Conservation (phyloP, 2,888 invertebrate genomes). For the Cecidostiba fungosa region DNA sequence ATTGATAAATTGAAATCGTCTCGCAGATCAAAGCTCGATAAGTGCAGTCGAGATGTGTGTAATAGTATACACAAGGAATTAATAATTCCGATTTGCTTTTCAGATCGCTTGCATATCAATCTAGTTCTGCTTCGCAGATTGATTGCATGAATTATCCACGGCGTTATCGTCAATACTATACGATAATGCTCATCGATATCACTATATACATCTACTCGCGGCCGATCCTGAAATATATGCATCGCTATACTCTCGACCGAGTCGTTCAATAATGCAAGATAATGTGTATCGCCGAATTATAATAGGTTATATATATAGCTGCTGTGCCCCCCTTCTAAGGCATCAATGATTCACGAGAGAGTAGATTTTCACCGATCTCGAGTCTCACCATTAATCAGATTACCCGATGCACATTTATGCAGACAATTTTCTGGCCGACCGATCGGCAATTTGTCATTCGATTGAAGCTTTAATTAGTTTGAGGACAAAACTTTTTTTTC, state of each 20-base stretch:
- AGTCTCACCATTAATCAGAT: slow-evolving; percentile 38
- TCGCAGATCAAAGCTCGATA: too few relatives aligned
- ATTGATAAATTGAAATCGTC: too few relatives aligned
- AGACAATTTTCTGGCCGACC: slow-evolving; percentile 12
- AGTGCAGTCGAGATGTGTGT: too few relatives aligned
- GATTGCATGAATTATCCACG: slow-evolving; percentile 26
- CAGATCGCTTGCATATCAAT: slow-evolving; percentile 4
- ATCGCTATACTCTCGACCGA: background rate
- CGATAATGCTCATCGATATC: slow-evolving; percentile 1
- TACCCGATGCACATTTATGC: slow-evolving; percentile 3
- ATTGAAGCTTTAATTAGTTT: slow-evolving; percentile 49
- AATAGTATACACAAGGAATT: background rate
- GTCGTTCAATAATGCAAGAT: slow-evolving; percentile 9
- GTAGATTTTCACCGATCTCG: too few relatives aligned
- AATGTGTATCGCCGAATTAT: background rate
- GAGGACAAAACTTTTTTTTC: background rate
- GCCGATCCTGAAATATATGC: background rate
- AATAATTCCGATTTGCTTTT: slow-evolving; percentile 18
- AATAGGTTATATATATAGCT: too few relatives aligned
- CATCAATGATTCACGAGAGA: slow-evolving; percentile 11
- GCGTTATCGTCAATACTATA: background rate
- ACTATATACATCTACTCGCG: background rate
- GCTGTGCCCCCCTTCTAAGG: too few relatives aligned
- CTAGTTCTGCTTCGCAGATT: background rate
- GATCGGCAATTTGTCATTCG: slow-evolving; percentile 34